Evolutionary conservation across 2,888 invertebrate species (phyloP).

Genomic region (Cosmopolites sordidus): DNA sequence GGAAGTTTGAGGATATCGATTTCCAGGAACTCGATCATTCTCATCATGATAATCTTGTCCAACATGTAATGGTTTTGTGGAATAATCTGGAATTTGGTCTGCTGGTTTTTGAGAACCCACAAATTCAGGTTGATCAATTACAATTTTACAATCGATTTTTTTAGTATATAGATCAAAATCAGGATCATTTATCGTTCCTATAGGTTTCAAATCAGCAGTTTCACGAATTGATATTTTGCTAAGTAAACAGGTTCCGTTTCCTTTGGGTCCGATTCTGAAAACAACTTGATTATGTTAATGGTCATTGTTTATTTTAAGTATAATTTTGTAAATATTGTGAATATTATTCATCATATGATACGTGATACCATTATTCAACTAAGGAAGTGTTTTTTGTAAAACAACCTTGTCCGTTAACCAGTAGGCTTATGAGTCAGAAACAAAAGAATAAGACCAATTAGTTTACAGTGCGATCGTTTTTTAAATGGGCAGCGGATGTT

Average conservation of each 20-base stretch:
- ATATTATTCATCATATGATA: no score
- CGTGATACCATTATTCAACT: background rate
- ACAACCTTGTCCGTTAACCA: conserved; percentile 21
- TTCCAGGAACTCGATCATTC: background rate
- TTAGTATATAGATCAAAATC: conserved; percentile 62
- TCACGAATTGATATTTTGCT: conserved; percentile 50
- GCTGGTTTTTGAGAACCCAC: background rate
- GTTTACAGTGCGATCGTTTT: conserved; percentile 11
- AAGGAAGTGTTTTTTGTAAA: conserved; percentile 20
- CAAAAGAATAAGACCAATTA: conserved; percentile 25
- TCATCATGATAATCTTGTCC: background rate
- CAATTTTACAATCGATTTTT: conserved; percentile 50
- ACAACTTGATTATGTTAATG: background rate
- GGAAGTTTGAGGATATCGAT: background rate
- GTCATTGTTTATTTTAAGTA: no score
- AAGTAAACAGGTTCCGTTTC: conserved; percentile 60
- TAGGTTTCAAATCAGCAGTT: conserved; percentile 50
- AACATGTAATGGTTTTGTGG: background rate
- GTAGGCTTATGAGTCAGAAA: conserved; percentile 18
- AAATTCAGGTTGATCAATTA: conserved; percentile 35
- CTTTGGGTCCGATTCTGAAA: conserved; percentile 56
- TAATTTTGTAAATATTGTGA: no score
- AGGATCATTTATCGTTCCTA: conserved; percentile 54
- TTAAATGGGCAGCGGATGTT: conserved; percentile 17
- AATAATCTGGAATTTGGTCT: background rate